phyloP scores from a whole-genome alignment of 2,797 vertebrate species.

The Pipistrellus nathusii region DNA sequence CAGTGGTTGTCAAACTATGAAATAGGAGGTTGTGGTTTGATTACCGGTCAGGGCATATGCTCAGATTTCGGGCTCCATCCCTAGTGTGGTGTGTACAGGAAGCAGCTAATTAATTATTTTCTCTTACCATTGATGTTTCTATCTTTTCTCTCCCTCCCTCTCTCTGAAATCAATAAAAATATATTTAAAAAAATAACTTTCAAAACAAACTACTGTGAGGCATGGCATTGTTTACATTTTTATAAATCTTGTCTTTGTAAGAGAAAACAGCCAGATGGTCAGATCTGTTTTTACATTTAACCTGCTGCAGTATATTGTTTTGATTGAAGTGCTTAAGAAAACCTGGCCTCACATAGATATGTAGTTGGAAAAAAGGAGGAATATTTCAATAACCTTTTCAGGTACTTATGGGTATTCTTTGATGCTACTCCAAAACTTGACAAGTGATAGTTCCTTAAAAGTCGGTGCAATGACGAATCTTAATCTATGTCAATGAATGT shows the following conservation, averaged over 20 bases:
- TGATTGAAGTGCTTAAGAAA: constrained; percentile 57
- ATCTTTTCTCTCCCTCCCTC: too few species aligned
- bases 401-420: constrained; percentile 29
- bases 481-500: not conserved
- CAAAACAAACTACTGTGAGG: constrained; percentile 41
- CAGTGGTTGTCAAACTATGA: too few species aligned
- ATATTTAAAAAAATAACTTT: constrained; percentile 16
- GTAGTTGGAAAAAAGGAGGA: not conserved
- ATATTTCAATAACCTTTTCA: not conserved
- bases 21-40: too few species aligned
- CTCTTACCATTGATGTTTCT: too few species aligned
- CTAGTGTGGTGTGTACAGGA: too few species aligned
- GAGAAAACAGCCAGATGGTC: constrained; percentile 5
- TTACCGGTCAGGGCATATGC: too few species aligned
- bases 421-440: constrained; percentile 24
- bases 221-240: constrained; percentile 35
- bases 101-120: too few species aligned
- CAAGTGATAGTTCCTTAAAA: constrained; percentile 54
- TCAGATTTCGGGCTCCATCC: too few species aligned
- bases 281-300: not conserved
- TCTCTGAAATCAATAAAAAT: too few species aligned
- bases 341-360: not conserved
- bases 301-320: constrained; percentile 19
- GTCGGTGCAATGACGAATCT: constrained; percentile 22
- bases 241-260: not conserved